phyloP scores from a whole-genome alignment of 2,113 vertebrate genomes.

The Zootoca vivipara region DNA sequence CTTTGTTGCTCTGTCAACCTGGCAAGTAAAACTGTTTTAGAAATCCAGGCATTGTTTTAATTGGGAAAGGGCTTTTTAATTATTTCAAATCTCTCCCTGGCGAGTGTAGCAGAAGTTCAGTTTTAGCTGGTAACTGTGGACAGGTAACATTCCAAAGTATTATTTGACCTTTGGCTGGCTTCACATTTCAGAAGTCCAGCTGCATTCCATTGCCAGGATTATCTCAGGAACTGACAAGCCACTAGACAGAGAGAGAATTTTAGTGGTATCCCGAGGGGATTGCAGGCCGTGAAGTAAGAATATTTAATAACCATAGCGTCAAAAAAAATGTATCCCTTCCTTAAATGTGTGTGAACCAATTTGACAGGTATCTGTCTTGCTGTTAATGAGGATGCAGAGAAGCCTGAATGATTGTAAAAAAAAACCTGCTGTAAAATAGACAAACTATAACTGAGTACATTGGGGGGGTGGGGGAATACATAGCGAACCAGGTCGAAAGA shows the following conservation, averaged over 20 bases:
- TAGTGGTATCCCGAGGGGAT: constrained; percentile 11
- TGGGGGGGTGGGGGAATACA: too few relatives aligned
- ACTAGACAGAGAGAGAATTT: constrained; percentile 7
- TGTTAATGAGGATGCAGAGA: not conserved
- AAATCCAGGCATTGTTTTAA: not conserved
- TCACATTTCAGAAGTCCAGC: constrained; percentile 37
- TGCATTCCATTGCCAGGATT: constrained; percentile 41
- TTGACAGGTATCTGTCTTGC: not conserved
- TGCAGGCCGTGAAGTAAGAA: constrained; percentile 4
- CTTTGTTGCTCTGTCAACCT: not conserved
- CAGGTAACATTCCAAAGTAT: constrained; percentile 43
- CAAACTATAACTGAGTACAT: not conserved
- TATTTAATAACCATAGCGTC: not conserved
- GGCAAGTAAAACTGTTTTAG: not conserved
- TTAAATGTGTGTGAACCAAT: not conserved
- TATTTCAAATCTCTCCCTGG: not conserved
- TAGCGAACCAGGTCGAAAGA: not conserved
- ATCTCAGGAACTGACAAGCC: constrained; percentile 41
- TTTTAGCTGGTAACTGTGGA: constrained; percentile 12
- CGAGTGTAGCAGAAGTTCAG: accelerated
- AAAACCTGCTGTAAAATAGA: not conserved
- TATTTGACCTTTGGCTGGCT: constrained; percentile 14
- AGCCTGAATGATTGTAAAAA: not conserved
- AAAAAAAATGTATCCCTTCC: not conserved
- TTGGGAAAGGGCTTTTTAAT: not conserved